Evolutionary conservation across 2,888 invertebrate species (phyloP), one percentile per base, ranked within the genome.

Genomic region (Sminthurides aquaticus): DNA sequence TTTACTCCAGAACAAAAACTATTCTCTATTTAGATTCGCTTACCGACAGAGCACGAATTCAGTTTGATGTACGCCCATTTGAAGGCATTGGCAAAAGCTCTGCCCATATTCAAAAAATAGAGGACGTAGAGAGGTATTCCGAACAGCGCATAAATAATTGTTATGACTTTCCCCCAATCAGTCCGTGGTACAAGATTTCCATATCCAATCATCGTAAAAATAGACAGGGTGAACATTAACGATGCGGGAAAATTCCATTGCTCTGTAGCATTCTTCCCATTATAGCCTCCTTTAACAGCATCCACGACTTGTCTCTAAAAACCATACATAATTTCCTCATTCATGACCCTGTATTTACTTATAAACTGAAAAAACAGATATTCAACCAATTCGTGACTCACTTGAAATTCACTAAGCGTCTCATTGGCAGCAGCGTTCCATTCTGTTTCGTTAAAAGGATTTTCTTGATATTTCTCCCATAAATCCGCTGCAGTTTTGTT

Each of bases 141-240:
- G 75, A 92, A 86, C 8, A 90, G 86, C 1, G 92, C 91, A 79
- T 92, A 93, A 11, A 91, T 84, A 28, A 91, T 88, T 0, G 91
- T 91, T 8, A 87, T 85, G 2, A 88, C 85, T 79, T 91, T 91
- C 1, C 92, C 92, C 86, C 87, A 87, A 0, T 85, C 81, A 0
- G 91, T 91, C 73, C 86, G 85, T 0, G 91, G 91, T 15, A 90
- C 87, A 2, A 91, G 84, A 78, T 91, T 91, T 0, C 92, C 92
- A 77, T 91, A 92, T 1, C 92, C 92, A 74, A 92, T 91, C 92
- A 92, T 92, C 2, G 92, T 91, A 76, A 92, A 91, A 3, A 91
- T 87, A 26, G 91, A 91, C 15, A 92, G 79, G 28, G 89, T 91
- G 77, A 89, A 93, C 91, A 92, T 92, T 2, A 92, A 79, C 0